Conservation (phyloP, 2,888 invertebrate species). For the Scotopteryx bipunctaria region DNA sequence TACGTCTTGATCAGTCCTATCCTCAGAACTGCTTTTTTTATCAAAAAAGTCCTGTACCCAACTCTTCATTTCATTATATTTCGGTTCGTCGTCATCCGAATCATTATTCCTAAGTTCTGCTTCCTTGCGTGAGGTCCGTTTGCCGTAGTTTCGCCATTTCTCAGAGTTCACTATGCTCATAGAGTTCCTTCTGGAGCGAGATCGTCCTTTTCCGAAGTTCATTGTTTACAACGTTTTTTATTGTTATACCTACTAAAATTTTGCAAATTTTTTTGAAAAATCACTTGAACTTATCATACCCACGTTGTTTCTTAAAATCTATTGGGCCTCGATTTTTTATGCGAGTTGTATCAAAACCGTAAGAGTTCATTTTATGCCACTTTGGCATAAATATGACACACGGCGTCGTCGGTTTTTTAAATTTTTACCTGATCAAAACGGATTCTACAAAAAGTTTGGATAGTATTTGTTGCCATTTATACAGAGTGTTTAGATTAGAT, state of each 20-base stretch:
- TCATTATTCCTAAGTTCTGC: constrained; percentile 48
- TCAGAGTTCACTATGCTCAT: constrained; percentile 57
- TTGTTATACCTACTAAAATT: constrained; percentile 47
- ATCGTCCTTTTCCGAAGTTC: constrained; percentile 66
- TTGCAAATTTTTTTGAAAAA: constrained; percentile 40
- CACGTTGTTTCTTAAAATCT: constrained; percentile 49
- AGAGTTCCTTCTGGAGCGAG: constrained; percentile 58
- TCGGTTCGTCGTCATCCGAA: constrained; percentile 58
- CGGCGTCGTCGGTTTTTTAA: too few relatives aligned
- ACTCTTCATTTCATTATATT: constrained; percentile 56
- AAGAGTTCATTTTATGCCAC: constrained; percentile 6
- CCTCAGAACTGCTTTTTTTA: constrained; percentile 55
- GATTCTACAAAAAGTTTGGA: too few relatives aligned
- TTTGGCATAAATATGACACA: too few relatives aligned
- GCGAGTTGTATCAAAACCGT: too few relatives aligned
- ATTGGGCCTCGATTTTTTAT: constrained; percentile 46
- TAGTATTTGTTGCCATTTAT: too few relatives aligned
- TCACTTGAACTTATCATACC: constrained; percentile 47
- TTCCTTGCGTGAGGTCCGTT: constrained; percentile 50
- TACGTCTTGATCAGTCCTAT: constrained; percentile 66
- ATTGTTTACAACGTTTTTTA: constrained; percentile 50
- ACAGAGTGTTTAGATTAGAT: too few relatives aligned
- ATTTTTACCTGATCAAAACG: too few relatives aligned
- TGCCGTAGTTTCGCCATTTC: constrained; percentile 61
- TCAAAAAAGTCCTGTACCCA: constrained; percentile 70